Base-by-base conservation (phyloP, 2,888 invertebrate species). In the Octonoba sinensis region DNA sequence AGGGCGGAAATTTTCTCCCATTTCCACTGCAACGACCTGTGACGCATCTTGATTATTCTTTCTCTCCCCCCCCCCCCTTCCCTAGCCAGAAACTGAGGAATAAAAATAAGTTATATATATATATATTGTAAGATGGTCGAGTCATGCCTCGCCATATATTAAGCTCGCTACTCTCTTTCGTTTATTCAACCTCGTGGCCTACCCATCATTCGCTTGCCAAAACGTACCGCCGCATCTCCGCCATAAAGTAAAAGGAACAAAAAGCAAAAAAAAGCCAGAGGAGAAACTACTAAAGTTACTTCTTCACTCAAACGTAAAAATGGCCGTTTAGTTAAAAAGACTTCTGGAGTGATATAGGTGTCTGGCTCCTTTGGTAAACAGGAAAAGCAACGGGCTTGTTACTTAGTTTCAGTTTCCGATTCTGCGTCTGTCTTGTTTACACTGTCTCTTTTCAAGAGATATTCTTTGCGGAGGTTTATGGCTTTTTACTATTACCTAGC, bases 1-100 rank as follows among this genome's bases (percentile, higher is more conserved):
- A 49, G 59, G 64, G 62, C 72, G 72, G 72, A 72, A 72, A 72
- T 72, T 72, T 72, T 72, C 51, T 51, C 27, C 72, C 49, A 64
- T 72, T 62, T 49, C 59, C 59, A 57, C 60, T 59, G 22, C 70
- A 60, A 60, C 54, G 72, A 72, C 72, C 49, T 54, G 49, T 62
- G 72, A 72, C 72, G 64, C 72, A 72, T 72, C 73, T 62, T 27
- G 13, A 36, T 36, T 36, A 36, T 4, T 8, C 8, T 18, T 72
- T 59, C 15, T 11, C 20, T 65, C 44, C 54, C 56, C 49, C 24
- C 27, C 44, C 22, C 20, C 47, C 47, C 47, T 44, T 54, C 57
- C 70, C 22, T n/a, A 59, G 36, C 44, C 22, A 18, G 59, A 60
- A 59, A 59, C 16, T 1, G n/a, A 24, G 36, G 49, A 65, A 64